Evolutionary conservation across 2,888 invertebrate genomes (phyloP).

Genomic region (Aporophyla nigra): DNA sequence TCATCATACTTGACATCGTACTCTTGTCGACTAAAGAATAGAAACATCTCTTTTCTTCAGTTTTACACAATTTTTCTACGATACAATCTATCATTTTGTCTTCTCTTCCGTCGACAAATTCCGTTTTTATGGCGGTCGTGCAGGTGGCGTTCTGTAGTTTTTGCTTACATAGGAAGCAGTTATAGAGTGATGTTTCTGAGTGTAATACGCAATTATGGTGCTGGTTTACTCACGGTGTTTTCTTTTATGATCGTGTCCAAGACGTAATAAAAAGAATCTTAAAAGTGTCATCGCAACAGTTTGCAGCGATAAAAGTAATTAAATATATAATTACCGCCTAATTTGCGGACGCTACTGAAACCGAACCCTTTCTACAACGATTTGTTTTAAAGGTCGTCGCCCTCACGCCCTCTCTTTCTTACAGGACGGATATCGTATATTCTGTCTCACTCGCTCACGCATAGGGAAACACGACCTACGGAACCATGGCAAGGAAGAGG

Average conservation of each 20-base stretch:
- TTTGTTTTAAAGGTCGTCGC: constrained; percentile 91
- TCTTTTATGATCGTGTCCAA: neutral
- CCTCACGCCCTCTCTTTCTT: constrained; percentile 81
- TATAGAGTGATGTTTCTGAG: too few species aligned
- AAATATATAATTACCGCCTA: constrained; percentile 60
- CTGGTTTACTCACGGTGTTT: neutral
- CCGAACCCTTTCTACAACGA: constrained; percentile 89
- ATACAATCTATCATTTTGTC: too few species aligned
- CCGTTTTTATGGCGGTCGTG: too few species aligned
- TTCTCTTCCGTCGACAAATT: too few species aligned
- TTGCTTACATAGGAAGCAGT: neutral
- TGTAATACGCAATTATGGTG: neutral
- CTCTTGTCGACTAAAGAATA: too few species aligned
- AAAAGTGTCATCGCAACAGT: neutral
- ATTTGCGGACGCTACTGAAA: constrained; percentile 84
- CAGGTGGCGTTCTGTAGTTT: neutral
- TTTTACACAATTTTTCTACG: too few species aligned
- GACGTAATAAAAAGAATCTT: neutral
- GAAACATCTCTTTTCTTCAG: too few species aligned
- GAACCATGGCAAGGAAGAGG: constrained; percentile 82
- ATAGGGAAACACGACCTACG: constrained; percentile 84
- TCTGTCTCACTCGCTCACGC: constrained; percentile 78
- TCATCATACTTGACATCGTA: too few species aligned
- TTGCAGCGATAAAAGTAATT: constrained; percentile 20
- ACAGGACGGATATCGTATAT: constrained; percentile 73